Evolutionary conservation across 2,888 invertebrate genomes (phyloP), one percentile per base, ranked within the genome.

Genomic region (Cecidostiba fungosa): DNA sequence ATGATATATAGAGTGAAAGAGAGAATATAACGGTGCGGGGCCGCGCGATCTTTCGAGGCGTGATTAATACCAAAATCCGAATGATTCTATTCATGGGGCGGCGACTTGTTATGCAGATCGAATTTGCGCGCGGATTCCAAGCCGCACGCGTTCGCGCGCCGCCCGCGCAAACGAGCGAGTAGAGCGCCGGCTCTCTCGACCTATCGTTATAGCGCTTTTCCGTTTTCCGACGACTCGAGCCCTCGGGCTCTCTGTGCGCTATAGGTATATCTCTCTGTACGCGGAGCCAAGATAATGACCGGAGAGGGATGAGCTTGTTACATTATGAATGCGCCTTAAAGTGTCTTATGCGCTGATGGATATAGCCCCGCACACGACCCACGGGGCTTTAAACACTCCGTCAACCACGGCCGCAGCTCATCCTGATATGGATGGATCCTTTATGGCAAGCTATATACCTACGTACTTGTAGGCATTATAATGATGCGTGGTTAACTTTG

Each of bases 21-120:
- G 19, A 32, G 69, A 69, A 36, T n/a, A n/a, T n/a, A n/a, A n/a
- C n/a, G 14, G n/a, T 6, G 36, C 8, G 19, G 6, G 6, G 3
- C 19, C n/a, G 72, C 72, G 39, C 72, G 72, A 72, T 72, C 72
- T 39, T 72, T 87, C 90, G 90, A 90, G 88, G 90, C 90, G 89
- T 90, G 91, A 92, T 92, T 92, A 91, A 92, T 91, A 89, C 87
- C 89, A 88, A 91, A 92, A 91, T 91, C 88, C 89, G 91, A 92
- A 91, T 91, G 91, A 92, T 89, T 91, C 90, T 90, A 92, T 92
- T 92, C 92, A 91, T 90, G 90, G 89, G 87, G 86, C 83, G 88
- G 91, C 87, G 73, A 73, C 90, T 91, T 90, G 92, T 92, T 91
- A 92, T 92, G 92, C 90, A 91, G 90, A 92, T 92, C 88, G 88